phyloP scores from a whole-genome alignment of 1,140 invertebrate species.

The Drosophila pectinifera region DNA sequence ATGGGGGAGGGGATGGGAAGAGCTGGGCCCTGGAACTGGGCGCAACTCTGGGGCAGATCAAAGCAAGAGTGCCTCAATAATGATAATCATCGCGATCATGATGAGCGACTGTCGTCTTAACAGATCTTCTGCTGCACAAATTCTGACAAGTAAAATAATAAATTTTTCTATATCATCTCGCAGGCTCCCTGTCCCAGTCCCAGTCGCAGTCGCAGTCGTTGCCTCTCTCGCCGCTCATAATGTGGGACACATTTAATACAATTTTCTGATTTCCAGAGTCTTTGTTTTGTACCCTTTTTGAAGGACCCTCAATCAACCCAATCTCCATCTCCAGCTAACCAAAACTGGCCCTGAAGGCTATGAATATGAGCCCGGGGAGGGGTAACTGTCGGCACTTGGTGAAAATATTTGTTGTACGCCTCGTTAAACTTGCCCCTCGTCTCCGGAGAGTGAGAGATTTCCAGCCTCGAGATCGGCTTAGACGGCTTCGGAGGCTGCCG shows the following conservation, averaged over 20 bases:
- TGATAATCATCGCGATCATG: conserved; percentile 77
- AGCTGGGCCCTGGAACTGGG: conserved; percentile 23
- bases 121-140: conserved; percentile 66
- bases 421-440: conserved; percentile 55
- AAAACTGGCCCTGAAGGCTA: conserved; percentile 18
- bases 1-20: background rate
- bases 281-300: conserved; percentile 76
- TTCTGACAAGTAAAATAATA: conserved; percentile 74
- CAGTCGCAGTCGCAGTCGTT: background rate
- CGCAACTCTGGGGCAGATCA: conserved; percentile 64
- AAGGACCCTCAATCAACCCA: conserved; percentile 80
- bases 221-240: conserved; percentile 35
- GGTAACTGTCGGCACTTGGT: conserved; percentile 61
- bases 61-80: conserved; percentile 84
- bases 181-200: conserved; percentile 4
- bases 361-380: background rate
- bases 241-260: conserved; percentile 82
- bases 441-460: conserved; percentile 4
- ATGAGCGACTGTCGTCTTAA: conserved; percentile 70
- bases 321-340: conserved; percentile 36
- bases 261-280: conserved; percentile 58
- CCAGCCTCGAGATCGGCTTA: conserved; percentile 19
- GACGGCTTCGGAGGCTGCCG: conserved; percentile 9
- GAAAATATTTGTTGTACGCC: conserved; percentile 72
- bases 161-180: conserved; percentile 62